These are phyloP conservation scores for Taurulus bubalis DNA, from an alignment of 2,113 vertebrate species.

Conservation along the genomic window DNA sequence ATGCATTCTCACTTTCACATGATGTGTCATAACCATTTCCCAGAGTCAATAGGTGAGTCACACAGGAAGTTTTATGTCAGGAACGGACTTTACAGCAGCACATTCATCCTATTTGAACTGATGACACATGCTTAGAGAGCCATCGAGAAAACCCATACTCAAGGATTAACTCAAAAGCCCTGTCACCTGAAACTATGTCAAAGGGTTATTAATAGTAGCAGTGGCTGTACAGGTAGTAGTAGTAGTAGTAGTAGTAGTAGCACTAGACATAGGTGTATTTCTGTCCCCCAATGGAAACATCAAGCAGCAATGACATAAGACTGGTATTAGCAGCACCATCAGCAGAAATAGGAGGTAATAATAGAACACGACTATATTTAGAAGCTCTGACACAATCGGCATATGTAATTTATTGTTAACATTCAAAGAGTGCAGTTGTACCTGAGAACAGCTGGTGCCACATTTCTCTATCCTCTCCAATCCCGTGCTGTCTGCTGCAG, in stretches of 20 bases:
- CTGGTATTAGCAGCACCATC: not conserved
- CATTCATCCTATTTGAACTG: not conserved
- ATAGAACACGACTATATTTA: not conserved
- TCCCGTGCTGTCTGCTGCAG: conserved; percentile 33
- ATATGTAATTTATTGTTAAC: not conserved
- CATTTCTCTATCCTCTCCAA: conserved; percentile 72
- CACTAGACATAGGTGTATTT: not conserved
- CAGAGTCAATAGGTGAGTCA: conserved; percentile 19
- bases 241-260: not conserved
- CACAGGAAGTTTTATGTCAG: not conserved
- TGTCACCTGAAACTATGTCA: not conserved
- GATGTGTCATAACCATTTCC: not conserved
- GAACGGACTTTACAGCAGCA: not conserved
- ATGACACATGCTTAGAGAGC: not conserved
- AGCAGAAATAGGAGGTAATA: not conserved
- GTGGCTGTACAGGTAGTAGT: not conserved
- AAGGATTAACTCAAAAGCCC: not conserved
- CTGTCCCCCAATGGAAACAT: not conserved
- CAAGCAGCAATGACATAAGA: not conserved
- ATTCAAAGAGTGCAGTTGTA: conserved; percentile 55
- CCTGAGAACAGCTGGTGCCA: conserved; percentile 74
- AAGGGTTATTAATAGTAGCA: not conserved
- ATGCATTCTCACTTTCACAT: not conserved
- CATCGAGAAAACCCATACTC: not conserved
- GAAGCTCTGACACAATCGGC: not conserved